Evolutionary conservation across 2,797 vertebrate species (phyloP), one percentile per base, ranked within the genome.

Genomic region (Orientallactaga sibirica): DNA sequence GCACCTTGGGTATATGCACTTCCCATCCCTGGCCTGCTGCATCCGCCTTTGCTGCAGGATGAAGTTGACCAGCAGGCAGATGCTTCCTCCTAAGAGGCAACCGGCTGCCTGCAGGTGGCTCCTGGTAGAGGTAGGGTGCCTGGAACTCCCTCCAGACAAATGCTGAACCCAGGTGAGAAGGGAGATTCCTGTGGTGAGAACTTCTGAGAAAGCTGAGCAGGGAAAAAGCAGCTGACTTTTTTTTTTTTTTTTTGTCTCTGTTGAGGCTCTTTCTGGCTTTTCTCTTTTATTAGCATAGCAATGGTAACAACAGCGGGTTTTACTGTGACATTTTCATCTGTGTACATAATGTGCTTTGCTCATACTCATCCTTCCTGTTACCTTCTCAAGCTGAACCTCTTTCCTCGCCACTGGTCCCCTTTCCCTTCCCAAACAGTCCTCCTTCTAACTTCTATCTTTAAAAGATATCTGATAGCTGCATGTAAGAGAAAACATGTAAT

Each of bases 1-100:
- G 33, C 29, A 9, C 33, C 0, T 1, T 22, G 8, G 16, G 11
- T n/a, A 6, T n/a, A 15, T 16, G 9, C 6, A 1, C 12, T 10
- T 24, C 1, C 0, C 0, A 2, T 20, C 87, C 33, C 88, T 15
- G 24, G 43, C 27, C 75, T 55, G 48, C 58, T 10, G 1, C 7
- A 29, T 61, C 73, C 16, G 6, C 71, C 15, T 86, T 41, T 73
- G 89, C 79, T 73, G 2, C 27, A 29, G 43, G 58, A 58, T 15
- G 2, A 37, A 25, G 20, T 16, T 2, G 1, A 9, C 5, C 7
- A 8, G 15, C 43, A 6, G 14, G 24, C 6, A 10, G 15, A 29
- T 0, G 5, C 33, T 5, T 66, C 43, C 87, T 88, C 82, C 68
- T 25, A 14, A 61, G 29, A 70, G 66, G 68, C 41, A 61, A 15